Evolutionary conservation across 2,888 invertebrate genomes (phyloP).

Genomic region (Hofmannophila pseudospretella): DNA sequence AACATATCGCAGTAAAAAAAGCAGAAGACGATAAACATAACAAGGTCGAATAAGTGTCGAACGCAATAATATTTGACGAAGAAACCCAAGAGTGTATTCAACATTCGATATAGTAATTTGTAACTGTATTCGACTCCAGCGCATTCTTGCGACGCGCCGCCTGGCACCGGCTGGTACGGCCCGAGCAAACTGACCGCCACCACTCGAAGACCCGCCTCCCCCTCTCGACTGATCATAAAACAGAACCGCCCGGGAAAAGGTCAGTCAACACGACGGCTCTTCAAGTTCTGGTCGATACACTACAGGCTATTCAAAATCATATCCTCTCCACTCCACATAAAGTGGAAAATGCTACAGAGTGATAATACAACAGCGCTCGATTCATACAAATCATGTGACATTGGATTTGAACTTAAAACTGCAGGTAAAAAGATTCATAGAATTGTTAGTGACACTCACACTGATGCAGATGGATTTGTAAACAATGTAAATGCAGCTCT

Average conservation of each 20-base stretch:
- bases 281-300: neutral
- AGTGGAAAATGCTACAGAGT: too few relatives aligned
- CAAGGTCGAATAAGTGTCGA: too few relatives aligned
- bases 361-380: neutral
- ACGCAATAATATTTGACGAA: neutral
- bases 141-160: conserved; percentile 11
- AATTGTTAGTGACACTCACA: neutral
- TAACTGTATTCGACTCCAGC: conserved; percentile 19
- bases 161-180: conserved; percentile 18
- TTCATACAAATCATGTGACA: neutral
- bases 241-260: neutral
- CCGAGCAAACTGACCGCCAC: conserved; percentile 3
- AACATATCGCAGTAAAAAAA: too few relatives aligned
- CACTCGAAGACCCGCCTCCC: neutral
- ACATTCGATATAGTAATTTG: conserved; percentile 16
- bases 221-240: neutral
- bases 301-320: too few relatives aligned
- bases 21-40: too few relatives aligned
- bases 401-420: neutral
- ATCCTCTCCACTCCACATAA: too few relatives aligned
- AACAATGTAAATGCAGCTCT: neutral
- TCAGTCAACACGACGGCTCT: neutral
- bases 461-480: neutral
- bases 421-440: neutral
- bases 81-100: conserved; percentile 7